Conservation (phyloP, 1,140 invertebrate species). For the Palaemon carinicauda region DNA sequence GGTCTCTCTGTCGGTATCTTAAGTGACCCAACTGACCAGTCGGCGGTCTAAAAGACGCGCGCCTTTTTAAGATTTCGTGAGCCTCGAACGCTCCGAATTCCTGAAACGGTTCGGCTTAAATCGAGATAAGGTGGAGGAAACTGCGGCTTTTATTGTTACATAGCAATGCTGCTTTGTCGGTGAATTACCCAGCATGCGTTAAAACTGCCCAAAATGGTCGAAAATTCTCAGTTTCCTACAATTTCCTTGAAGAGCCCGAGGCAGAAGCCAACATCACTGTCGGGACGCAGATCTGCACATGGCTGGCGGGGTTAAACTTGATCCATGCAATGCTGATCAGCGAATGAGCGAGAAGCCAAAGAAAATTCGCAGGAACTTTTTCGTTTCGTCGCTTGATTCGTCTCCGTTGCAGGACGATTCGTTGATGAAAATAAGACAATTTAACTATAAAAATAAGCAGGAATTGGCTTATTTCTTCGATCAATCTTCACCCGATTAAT, state of each 20-base stretch:
- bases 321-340: conserved; percentile 6
- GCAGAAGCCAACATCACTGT: background rate
- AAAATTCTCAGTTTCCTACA: background rate
- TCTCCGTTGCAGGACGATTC: background rate
- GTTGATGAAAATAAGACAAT: no score
- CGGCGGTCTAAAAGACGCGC: conserved; percentile 29
- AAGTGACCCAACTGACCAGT: conserved; percentile 7
- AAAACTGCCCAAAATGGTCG: background rate
- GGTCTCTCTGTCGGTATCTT: conserved; percentile 25
- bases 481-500: no score
- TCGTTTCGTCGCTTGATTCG: background rate
- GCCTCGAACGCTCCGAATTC: background rate
- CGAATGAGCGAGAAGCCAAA: background rate
- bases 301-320: background rate
- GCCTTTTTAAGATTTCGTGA: conserved; percentile 16
- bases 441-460: no score
- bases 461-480: no score
- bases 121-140: background rate
- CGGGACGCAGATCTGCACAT: background rate
- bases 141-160: background rate
- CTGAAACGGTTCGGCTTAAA: background rate
- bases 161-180: background rate
- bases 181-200: background rate
- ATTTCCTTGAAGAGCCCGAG: background rate
- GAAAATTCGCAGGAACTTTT: conserved; percentile 4